Base-by-base conservation (phyloP, 2,797 vertebrate genomes). In the Australoheros facetus region DNA sequence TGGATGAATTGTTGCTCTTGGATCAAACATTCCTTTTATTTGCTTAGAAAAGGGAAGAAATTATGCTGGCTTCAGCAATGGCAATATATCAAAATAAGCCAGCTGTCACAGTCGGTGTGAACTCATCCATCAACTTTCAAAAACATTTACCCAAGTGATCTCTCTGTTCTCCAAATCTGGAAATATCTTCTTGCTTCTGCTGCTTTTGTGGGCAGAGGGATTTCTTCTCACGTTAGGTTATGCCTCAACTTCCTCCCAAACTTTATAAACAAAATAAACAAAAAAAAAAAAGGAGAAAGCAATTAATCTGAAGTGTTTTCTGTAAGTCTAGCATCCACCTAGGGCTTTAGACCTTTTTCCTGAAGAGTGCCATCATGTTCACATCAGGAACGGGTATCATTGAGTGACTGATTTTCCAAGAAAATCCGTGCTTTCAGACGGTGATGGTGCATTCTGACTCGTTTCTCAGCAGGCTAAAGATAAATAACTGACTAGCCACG, bases 71-170 rank as follows among this genome's bases (percentile, higher is more conserved):
- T 66, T 66, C 2, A 51, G 7, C 0, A 0, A 55, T 26, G 56
- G 51, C 75, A 55, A 70, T 73, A 55, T 13, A 73, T 82, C 73
- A 79, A 53, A 80, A 77, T 37, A 72, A 14, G 2, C 78, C 55
- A 0, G 45, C 59, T 71, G 83, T 82, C 78, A 54, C 26, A 51
- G 73, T 56, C 10, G 1, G 19, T 6, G 69, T 30, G 17, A 30
- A 39, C 56, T 79, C 76, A 75, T 81, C 71, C 19, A 74, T 85
- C 80, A 77, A 6, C 54, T 48, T 73, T 72, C 37, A 73, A 5
- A 72, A 58, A 32, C 64, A 3, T 51, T 69, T 6, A 78, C 12
- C 51, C 7, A 60, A 37, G n/a, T 13, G 19, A 28, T 66, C 9
- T 39, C 58, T 37, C 4, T 48, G 14, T 55, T 53, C 72, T 26